Evolutionary conservation across 1,140 invertebrate genomes (phyloP).

Genomic region (Orchesella cincta): DNA sequence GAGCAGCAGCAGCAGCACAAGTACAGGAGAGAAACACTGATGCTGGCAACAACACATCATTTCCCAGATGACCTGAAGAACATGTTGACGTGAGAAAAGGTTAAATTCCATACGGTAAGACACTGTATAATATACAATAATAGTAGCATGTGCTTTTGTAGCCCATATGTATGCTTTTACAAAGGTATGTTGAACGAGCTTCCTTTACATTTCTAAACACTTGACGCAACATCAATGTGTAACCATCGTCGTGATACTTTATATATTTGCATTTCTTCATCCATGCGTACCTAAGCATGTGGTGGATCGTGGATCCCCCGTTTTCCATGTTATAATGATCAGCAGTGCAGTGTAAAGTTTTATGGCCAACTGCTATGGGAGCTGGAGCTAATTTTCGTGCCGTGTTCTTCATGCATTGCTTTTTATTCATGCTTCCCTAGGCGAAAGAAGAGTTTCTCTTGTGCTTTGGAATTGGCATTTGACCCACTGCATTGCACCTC

Average conservation of each 20-base stretch:
- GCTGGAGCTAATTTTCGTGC: slow-evolving; percentile 23
- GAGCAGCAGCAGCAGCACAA: not conserved
- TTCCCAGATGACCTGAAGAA: slow-evolving; percentile 22
- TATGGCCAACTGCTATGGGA: slow-evolving; percentile 21
- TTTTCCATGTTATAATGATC: slow-evolving; percentile 3
- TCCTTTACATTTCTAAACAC: slow-evolving; percentile 23
- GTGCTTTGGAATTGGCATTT: slow-evolving; percentile 27
- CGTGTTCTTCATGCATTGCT: slow-evolving; percentile 22
- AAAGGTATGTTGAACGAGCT: not conserved
- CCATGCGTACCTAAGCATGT: not conserved
- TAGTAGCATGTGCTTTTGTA: not conserved
- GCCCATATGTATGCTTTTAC: not conserved
- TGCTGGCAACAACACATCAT: slow-evolving; percentile 26
- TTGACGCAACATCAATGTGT: slow-evolving; percentile 14
- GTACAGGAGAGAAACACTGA: slow-evolving; percentile 8
- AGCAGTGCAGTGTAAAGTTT: slow-evolving; percentile 24
- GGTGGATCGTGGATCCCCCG: not conserved
- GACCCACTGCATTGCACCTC: slow-evolving; percentile 29
- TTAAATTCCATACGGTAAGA: slow-evolving; percentile 18
- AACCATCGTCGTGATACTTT: slow-evolving; percentile 13
- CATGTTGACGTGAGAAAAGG: slow-evolving; percentile 28
- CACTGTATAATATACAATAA: not conserved
- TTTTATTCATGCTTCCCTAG: slow-evolving; percentile 27
- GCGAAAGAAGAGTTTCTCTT: slow-evolving; percentile 4
- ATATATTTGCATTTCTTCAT: slow-evolving; percentile 2